phyloP scores from a whole-genome alignment of 2,888 invertebrate species.

The Anorthoa munda region DNA sequence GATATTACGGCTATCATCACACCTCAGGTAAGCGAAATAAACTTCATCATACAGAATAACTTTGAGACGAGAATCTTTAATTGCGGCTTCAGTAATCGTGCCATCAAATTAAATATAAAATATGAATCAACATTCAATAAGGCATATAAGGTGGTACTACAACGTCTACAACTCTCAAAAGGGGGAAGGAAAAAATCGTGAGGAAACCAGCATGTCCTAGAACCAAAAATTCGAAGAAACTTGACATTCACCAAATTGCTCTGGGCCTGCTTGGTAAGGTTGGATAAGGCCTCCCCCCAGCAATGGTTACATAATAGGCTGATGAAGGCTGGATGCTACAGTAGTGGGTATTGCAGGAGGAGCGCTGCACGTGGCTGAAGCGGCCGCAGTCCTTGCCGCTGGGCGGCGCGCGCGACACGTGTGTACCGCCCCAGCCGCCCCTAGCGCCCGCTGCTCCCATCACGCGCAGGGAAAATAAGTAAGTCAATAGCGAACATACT shows the following conservation, averaged over 20 bases:
- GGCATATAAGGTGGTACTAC: too few relatives aligned
- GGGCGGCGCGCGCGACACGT: slow-evolving; percentile 60
- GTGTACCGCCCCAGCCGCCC: slow-evolving; percentile 35
- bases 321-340: too few relatives aligned
- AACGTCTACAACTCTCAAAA: too few relatives aligned
- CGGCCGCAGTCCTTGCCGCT: slow-evolving; percentile 84
- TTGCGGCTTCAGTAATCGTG: not conserved
- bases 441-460: slow-evolving; percentile 52
- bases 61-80: not conserved
- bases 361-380: slow-evolving; percentile 83
- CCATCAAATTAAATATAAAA: not conserved
- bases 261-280: too few relatives aligned
- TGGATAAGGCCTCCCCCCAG: too few relatives aligned
- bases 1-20: slow-evolving; percentile 95
- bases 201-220: too few relatives aligned
- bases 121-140: too few relatives aligned
- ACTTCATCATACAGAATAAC: not conserved
- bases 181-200: too few relatives aligned
- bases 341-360: slow-evolving; percentile 75
- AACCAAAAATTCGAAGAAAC: too few relatives aligned
- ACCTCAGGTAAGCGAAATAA: slow-evolving; percentile 90
- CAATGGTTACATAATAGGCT: too few relatives aligned
- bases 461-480: slow-evolving; percentile 49
- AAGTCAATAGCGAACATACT: slow-evolving; percentile 14
- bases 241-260: too few relatives aligned